phyloP scores from a whole-genome alignment of 2,797 vertebrate species.

The Diplodus sargus region DNA sequence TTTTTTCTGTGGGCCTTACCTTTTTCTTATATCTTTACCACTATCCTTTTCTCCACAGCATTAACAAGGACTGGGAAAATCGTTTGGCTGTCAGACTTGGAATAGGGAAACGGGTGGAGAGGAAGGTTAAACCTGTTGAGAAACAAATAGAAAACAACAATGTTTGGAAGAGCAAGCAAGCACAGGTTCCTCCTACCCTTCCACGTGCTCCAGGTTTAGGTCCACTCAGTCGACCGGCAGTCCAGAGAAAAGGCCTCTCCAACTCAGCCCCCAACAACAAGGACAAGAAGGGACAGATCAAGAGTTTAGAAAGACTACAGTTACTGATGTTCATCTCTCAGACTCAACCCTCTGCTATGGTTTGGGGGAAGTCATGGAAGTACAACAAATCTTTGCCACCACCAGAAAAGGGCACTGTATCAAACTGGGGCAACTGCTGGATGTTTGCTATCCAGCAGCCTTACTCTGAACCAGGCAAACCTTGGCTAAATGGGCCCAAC shows the following conservation, averaged over 20 bases:
- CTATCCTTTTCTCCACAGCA: constrained; percentile 57
- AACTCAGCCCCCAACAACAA: constrained; percentile 17
- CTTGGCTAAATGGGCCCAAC: constrained; percentile 63
- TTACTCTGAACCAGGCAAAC: constrained; percentile 51
- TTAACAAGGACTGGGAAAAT: constrained; percentile 75
- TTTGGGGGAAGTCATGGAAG: constrained; percentile 79
- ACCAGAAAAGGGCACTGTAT: constrained; percentile 31
- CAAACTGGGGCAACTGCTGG: constrained; percentile 75
- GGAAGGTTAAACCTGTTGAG: constrained; percentile 52
- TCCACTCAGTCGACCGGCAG: constrained; percentile 5
- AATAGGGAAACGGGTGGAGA: constrained; percentile 56
- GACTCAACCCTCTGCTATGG: constrained; percentile 63
- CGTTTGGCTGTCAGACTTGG: constrained; percentile 52
- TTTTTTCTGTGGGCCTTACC: not conserved
- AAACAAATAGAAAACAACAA: constrained; percentile 15
- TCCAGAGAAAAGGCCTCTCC: constrained; percentile 18
- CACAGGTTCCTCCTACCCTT: constrained; percentile 5
- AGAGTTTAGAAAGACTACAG: constrained; percentile 42
- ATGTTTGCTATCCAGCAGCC: constrained; percentile 74
- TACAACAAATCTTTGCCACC: constrained; percentile 63
- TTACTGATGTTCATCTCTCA: constrained; percentile 57
- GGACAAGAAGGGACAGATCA: constrained; percentile 37
- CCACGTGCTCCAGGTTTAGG: not conserved
- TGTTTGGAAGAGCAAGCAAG: constrained; percentile 51
- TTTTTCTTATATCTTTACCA: constrained; percentile 6